Evolutionary conservation across 2,888 invertebrate genomes (phyloP).

Genomic region (Chesias legatella): DNA sequence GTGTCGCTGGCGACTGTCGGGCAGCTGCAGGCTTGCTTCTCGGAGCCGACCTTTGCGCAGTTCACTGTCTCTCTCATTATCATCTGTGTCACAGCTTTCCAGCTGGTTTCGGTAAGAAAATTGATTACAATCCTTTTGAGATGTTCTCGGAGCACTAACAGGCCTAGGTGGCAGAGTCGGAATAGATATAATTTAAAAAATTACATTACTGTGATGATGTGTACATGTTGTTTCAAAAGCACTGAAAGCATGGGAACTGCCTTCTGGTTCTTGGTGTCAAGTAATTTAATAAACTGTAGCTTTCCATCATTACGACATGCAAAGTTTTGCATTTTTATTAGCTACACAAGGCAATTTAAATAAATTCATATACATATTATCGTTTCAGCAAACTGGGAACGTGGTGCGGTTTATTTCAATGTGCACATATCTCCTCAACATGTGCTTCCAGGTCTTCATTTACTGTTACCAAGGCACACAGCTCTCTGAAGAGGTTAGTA

Average conservation of each 20-base stretch:
- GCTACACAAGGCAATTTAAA: background rate
- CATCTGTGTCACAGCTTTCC: constrained; percentile 77
- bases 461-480: constrained; percentile 79
- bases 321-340: too few species aligned
- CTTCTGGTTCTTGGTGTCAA: too few species aligned
- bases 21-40: constrained; percentile 64
- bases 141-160: too few species aligned
- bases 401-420: constrained; percentile 61
- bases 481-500: constrained; percentile 64
- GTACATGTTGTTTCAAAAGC: too few species aligned
- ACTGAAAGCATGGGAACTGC: too few species aligned
- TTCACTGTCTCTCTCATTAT: constrained; percentile 73
- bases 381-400: constrained; percentile 51
- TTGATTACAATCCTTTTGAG: background rate
- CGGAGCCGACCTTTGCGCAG: constrained; percentile 69
- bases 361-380: background rate
- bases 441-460: constrained; percentile 74
- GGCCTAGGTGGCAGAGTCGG: too few species aligned
- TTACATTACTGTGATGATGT: too few species aligned
- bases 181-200: too few species aligned
- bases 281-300: too few species aligned
- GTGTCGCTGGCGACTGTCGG: constrained; percentile 42
- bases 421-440: constrained; percentile 65
- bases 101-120: constrained; percentile 64
- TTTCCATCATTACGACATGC: too few species aligned